phyloP scores from a whole-genome alignment of 2,888 invertebrate genomes.

The Lycia hirtaria region DNA sequence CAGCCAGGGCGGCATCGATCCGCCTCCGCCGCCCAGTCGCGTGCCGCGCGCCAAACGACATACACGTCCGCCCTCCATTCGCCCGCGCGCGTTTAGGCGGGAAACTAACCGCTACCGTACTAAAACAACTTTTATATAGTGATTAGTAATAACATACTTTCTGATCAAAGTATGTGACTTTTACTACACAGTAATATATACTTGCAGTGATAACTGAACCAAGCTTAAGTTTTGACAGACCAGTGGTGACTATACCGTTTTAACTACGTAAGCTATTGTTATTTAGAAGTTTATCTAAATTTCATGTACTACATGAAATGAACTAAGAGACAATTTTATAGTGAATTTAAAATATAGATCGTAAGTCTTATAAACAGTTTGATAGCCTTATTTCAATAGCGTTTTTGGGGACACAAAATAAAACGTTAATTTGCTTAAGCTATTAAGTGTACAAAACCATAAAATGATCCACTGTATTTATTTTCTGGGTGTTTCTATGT shows the following conservation, averaged over 20 bases:
- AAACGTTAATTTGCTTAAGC: not conserved
- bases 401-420: not conserved
- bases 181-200: not conserved
- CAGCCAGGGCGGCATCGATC: slow-evolving; percentile 68
- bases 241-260: not conserved
- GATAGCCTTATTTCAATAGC: slow-evolving; percentile 30
- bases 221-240: not conserved
- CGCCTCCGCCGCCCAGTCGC: slow-evolving; percentile 75
- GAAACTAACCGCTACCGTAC: slow-evolving; percentile 51
- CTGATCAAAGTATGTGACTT: not conserved
- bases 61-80: slow-evolving; percentile 62
- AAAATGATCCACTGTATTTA: not conserved
- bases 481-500: no score
- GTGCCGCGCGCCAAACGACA: slow-evolving; percentile 62
- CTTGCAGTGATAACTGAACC: not conserved
- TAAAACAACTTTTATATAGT: slow-evolving; percentile 34
- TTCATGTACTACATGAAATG: not conserved
- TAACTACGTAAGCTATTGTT: not conserved
- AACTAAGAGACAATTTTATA: not conserved
- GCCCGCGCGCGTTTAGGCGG: slow-evolving; percentile 78
- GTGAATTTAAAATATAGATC: not conserved
- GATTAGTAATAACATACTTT: not conserved
- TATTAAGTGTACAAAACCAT: not conserved
- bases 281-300: not conserved
- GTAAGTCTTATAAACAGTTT: not conserved